Evolutionary conservation across 2,888 invertebrate species (phyloP), one percentile per base, ranked within the genome.

Genomic region (Drosophila barbarae): DNA sequence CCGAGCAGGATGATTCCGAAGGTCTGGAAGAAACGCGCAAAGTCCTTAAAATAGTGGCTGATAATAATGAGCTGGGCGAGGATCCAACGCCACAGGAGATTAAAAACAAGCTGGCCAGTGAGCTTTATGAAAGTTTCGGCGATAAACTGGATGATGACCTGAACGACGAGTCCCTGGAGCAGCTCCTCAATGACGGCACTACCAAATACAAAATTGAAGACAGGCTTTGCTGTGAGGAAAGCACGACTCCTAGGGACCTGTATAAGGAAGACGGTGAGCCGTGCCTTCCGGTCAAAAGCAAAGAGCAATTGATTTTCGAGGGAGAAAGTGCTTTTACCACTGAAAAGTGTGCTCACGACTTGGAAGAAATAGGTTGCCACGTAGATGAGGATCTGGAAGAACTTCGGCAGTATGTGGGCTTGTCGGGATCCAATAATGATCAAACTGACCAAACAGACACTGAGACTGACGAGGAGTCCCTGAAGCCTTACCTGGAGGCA

Each of bases 361-460:
- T 87, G 42, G 55, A 73, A 36, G 76, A 86, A 41, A 69, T 87
- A 4, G 61, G 74, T 1, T 60, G 15, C 9, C 70, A 77, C 1
- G 54, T 87, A 55, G 74, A 72, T 1, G 71, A 69, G 18, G 77
- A 77, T 46, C 56, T 87, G 6, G 56, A 71, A 9, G 75, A 83
- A 26, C 54, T 87, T 1, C 51, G 60, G n/a, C 41, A 72, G 28
- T 36, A 35, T 1, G 51, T 53, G 5, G 1, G 35, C 12, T 2
- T 66, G 2, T 18, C 49, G 4, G 66, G 18, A 0, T 1, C 23
- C 3, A 13, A 2, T 2, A 6, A 26, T 13, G 36, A 38, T 4
- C 13, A 9, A 5, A 6, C 9, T 9, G 42, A 44, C 1, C 18
- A n/a, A 15, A 26, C 53, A 10, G 59, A 71, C 18, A 50, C 8